Base-by-base conservation (phyloP, 2,888 invertebrate genomes). In the Chymomyza caudatula region DNA sequence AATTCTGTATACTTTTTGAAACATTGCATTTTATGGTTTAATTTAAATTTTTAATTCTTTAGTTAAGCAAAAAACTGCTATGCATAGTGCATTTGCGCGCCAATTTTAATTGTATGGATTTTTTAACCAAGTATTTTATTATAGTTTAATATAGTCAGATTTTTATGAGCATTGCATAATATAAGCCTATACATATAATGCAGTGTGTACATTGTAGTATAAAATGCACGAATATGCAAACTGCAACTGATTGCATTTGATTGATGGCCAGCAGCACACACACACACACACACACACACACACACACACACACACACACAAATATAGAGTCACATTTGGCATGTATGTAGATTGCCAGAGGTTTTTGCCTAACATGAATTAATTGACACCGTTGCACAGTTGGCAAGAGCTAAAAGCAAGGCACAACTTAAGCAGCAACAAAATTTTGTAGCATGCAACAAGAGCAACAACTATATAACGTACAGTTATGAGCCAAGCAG, bases 331-430 rank as follows among this genome's bases (percentile, higher is more conserved):
- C n/a, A 11, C 29, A 8, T 29, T n/a, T 15, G 15, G 43, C 6
- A 20, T 15, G n/a, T 55, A 37, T 11, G 15, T 22, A 57, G 20
- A 23, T 58, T 43, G 47, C 19, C 5, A 47, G 47, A 19, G 19
- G 1, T 19, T 19, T 8, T 5, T 4, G 51, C 51, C 13, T 5
- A 20, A 20, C 13, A 51, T 51, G 19, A 53, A 25, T 23, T 53
- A 53, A 53, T 53, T 53, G 53, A 53, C 53, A 53, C 53, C 23
- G 23, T 53, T 13, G 15, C 53, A 53, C 53, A 53, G 23, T 53
- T 13, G 15, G 47, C 47, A 47, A 37, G 11, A 37, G 47, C 47
- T 17, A 47, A 47, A 47, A 47, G 47, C 19, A 19, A 17, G 17
- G 53, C 11, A 23, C 13, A 51, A 20, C 51, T 20, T 19, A 25